Evolutionary conservation across 1,140 invertebrate species (phyloP).

Genomic region (Calosoma granatense): DNA sequence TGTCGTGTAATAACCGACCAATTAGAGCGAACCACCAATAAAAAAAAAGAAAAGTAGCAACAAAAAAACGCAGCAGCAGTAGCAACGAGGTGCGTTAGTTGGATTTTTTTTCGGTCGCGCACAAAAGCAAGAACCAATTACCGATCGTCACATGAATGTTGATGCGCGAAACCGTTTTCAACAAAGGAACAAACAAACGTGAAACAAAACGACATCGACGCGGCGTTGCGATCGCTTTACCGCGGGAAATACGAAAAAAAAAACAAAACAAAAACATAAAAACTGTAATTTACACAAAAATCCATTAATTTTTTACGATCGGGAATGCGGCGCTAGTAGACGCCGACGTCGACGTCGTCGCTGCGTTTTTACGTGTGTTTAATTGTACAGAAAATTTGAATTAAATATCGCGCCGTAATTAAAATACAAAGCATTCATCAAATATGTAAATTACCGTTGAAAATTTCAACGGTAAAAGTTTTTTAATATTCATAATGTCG

Average conservation of each 20-base stretch:
- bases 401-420: slow-evolving; percentile 34
- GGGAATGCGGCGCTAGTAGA: background rate
- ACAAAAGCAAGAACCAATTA: background rate
- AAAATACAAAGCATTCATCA: slow-evolving; percentile 35
- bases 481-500: slow-evolving; percentile 29
- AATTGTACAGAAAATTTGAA: slow-evolving; percentile 34
- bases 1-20: too few relatives aligned
- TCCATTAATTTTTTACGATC: background rate
- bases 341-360: background rate
- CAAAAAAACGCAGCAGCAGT: too few relatives aligned
- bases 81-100: too few relatives aligned
- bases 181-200: background rate
- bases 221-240: background rate
- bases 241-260: background rate
- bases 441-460: slow-evolving; percentile 33
- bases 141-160: background rate
- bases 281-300: background rate
- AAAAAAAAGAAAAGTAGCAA: too few relatives aligned
- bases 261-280: background rate
- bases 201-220: background rate
- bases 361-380: slow-evolving; percentile 25
- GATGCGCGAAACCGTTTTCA: too few relatives aligned
- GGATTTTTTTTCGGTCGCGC: too few relatives aligned
- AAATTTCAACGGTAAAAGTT: slow-evolving; percentile 32
- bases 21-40: too few relatives aligned